Percentiles rank a stretch among this genome's conserved stretches.
These are phyloP conservation scores for Orthosia gothica DNA, from an alignment of 2,888 invertebrate species.

Conservation along the genomic window DNA sequence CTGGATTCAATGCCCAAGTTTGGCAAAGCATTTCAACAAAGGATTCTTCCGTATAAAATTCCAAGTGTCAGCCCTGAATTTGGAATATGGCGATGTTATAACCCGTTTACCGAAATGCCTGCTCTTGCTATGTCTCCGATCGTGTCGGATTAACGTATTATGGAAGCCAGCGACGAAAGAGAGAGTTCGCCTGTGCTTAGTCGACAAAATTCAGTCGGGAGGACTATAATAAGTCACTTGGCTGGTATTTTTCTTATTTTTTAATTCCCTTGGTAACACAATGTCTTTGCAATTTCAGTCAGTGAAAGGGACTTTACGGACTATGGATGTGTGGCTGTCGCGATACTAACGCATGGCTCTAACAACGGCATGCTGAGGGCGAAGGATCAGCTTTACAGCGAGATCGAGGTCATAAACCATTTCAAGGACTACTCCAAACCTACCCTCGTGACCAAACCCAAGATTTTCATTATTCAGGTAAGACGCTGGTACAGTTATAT, in stretches of 20 bases:
- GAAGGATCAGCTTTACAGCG: slow-evolving; percentile 79
- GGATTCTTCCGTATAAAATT: too few relatives aligned
- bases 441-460: slow-evolving; percentile 82
- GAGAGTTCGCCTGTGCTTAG: too few relatives aligned
- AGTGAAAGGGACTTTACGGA: slow-evolving; percentile 76
- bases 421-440: slow-evolving; percentile 81
- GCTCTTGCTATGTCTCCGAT: too few relatives aligned
- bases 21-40: too few relatives aligned
- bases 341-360: slow-evolving; percentile 83
- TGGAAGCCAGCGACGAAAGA: too few relatives aligned
- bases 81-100: too few relatives aligned
- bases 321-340: slow-evolving; percentile 83
- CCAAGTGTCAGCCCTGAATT: too few relatives aligned
- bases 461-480: slow-evolving; percentile 84
- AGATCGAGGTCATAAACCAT: slow-evolving; percentile 81
- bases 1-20: too few relatives aligned
- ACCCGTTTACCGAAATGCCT: too few relatives aligned
- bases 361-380: slow-evolving; percentile 79
- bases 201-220: too few relatives aligned
- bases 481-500: slow-evolving; percentile 1
- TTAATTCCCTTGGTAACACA: neutral
- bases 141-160: too few relatives aligned
- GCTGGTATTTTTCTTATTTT: neutral
- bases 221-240: too few relatives aligned
- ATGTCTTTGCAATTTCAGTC: slow-evolving; percentile 66